Evolutionary conservation across 2,888 invertebrate species (phyloP).

Genomic region (Apodemia zela): DNA sequence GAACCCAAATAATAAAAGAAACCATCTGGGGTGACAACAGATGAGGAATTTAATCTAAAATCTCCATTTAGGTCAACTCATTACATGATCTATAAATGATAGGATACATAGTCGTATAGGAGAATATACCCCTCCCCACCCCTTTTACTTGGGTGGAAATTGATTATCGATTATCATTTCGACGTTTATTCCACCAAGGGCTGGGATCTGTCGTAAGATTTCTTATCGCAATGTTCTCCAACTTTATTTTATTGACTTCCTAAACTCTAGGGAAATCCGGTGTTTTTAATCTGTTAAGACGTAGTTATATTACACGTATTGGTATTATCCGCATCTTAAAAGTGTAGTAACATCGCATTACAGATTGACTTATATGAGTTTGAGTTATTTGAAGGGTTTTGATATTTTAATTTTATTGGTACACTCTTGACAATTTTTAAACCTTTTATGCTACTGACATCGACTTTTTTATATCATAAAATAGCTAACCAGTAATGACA

Average conservation of each 20-base stretch:
- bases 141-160: background rate
- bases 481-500: no score
- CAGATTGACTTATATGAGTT: no score
- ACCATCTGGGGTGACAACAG: background rate
- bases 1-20: no score
- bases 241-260: constrained; percentile 6
- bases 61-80: background rate
- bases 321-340: no score
- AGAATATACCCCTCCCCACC: background rate
- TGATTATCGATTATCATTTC: constrained; percentile 4
- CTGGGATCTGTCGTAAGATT: constrained; percentile 3
- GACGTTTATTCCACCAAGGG: background rate
- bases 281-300: background rate
- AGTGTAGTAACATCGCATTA: no score
- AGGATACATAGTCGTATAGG: background rate
- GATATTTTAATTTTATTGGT: no score
- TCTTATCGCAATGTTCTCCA: background rate
- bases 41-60: background rate
- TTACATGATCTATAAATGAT: background rate
- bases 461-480: no score
- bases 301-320: background rate
- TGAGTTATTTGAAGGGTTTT: no score
- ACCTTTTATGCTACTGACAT: no score
- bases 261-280: background rate
- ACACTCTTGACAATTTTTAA: no score